Evolutionary conservation across 2,797 vertebrate genomes (phyloP), one percentile per base, ranked within the genome.

Genomic region (Eptatretus atami): DNA sequence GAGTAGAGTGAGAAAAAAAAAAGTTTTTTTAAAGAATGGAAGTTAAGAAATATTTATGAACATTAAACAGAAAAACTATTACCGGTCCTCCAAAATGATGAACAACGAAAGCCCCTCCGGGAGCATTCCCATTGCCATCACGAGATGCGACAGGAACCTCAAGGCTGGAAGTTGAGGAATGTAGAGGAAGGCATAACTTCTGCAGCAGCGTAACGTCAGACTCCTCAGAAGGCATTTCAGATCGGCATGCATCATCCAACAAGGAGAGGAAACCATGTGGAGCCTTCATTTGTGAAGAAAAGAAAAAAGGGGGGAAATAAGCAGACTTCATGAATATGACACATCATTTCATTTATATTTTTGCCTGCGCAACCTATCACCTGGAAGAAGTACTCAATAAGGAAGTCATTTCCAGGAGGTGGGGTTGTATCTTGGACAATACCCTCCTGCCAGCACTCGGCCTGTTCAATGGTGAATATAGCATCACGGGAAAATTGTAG

Each of bases 221-320:
- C 57, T 61, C 57, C n/a, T 61, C 57, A n/a, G 57, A 61, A n/a
- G n/a, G 57, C n/a, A n/a, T 12, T n/a, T n/a, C 57, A 61, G 57
- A n/a, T 25, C 25, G n/a, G 9, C n/a, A 61, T 12, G n/a, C 57
- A 3, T n/a, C 11, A 25, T 61, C 57, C 57, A 61, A 61, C 25
- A 61, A 25, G 57, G 57, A 61, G 57, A 61, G 57, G 57, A 61
- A 61, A n/a, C 57, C 57, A 12, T 25, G n/a, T 10, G 57, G 57
- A 25, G 57, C 57, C 57, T 61, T n/a, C 31, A 44, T 44, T 44
- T 44, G 4, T 44, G 31, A 44, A 44, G 31, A 44, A 12, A 25
- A 25, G 57, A 61, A n/a, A 61, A 25, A 25, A 10, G n/a, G 57
- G 57, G 57, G 55, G 55, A 19, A 10, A 25, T n/a, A 12, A 25